Base-by-base conservation (phyloP, 2,888 invertebrate genomes). In the Plutella xylostella region DNA sequence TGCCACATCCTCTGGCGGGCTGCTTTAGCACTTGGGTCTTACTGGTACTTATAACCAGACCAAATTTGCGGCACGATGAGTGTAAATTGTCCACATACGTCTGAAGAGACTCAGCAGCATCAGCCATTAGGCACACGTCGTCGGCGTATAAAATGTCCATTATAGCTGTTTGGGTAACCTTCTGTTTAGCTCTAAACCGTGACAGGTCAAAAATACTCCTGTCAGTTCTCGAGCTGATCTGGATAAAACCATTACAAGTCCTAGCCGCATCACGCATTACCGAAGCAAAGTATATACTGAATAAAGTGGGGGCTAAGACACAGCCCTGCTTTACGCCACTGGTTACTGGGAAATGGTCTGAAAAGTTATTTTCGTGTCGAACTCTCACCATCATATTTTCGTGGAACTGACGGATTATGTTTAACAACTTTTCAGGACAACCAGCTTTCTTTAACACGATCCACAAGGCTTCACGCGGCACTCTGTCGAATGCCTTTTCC, bases 241-340 rank as follows among this genome's bases (percentile, higher is more conserved):
- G 31, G 5, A 41, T 48, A 22, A 46, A 15, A 3, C 17, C 11
- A 17, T 50, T 4, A 50, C 45, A 48, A 19, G 14, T 42, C 15
- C 42, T 40, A 1, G 47, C 15, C 14, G 49, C 42, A 14, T 49
- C 49, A 1, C 11, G 42, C 47, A 47, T 46, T 12, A 49, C 49
- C 11, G 39, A 31, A n/a, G 47, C 49, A 14, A 49, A 47, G 25
- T 47, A 49, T n/a, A 49, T 17, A 4, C 38, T 41, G 22, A 47
- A 49, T 1, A 47, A 37, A 4, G 49, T 49, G n/a, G 47, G 49
- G 21, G 49, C 47, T 40, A 48, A 35, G 7, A 43, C 44, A 31
- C 45, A 46, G 12, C 45, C 48, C 21, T 49, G 46, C 19, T 46
- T 42, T 1, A 46, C 46, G 20, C 48, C 46, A 17, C 46, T 37